Evolutionary conservation across 2,797 vertebrate genomes (phyloP).

Genomic region (Rousettus madagascariensis): DNA sequence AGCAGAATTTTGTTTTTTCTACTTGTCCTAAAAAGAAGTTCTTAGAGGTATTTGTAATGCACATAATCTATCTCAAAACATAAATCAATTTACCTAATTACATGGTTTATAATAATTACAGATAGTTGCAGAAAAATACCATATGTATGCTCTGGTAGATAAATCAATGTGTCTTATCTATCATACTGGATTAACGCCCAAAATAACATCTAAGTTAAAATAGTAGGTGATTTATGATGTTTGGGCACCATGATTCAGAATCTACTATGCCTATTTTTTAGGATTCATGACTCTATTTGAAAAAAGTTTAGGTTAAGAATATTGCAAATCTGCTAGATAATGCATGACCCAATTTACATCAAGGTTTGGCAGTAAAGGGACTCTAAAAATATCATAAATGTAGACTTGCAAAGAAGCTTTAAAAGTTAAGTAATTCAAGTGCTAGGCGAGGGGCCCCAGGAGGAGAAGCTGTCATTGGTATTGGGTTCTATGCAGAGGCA

Average conservation of each 20-base stretch:
- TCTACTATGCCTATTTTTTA: neutral
- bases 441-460: neutral
- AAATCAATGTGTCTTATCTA: neutral
- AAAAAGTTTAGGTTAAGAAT: neutral
- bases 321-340: neutral
- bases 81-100: neutral
- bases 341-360: neutral
- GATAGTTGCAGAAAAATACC: slow-evolving; percentile 5
- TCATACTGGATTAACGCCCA: neutral
- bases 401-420: neutral
- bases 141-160: neutral
- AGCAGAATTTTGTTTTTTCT: neutral
- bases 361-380: neutral
- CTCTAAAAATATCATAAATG: neutral
- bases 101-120: neutral
- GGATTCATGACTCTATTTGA: neutral
- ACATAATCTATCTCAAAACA: slow-evolving; percentile 1
- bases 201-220: neutral
- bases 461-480: neutral
- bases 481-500: neutral
- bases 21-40: slow-evolving; percentile 7
- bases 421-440: slow-evolving; percentile 7
- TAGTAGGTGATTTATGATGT: neutral
- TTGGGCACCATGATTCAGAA: neutral
- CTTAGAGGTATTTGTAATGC: neutral